A percentile compares a stretch with the other conserved stretches of the same genome.
phyloP scores from a whole-genome alignment of 2,113 vertebrate genomes.

The Lates calcarifer region DNA sequence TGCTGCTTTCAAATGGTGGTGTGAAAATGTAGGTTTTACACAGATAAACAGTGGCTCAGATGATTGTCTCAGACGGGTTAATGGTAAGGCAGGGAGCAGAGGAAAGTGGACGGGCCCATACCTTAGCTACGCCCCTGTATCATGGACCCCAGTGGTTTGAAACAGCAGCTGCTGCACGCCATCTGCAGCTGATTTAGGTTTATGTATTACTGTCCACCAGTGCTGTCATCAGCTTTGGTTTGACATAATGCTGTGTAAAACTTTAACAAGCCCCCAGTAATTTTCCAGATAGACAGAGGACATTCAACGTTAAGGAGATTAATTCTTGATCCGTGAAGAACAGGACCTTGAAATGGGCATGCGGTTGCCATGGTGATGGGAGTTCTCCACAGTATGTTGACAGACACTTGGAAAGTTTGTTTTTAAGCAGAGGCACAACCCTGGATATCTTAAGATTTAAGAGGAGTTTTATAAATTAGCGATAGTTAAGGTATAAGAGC shows the following conservation, averaged over 20 bases:
- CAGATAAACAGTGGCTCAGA: neutral
- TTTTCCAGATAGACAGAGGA: slow-evolving; percentile 19
- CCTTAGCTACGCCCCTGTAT: neutral
- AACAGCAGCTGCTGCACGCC: slow-evolving; percentile 25
- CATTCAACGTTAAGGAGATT: slow-evolving; percentile 36
- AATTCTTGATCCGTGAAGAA: slow-evolving; percentile 42
- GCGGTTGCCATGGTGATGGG: slow-evolving; percentile 66
- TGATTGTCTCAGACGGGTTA: neutral
- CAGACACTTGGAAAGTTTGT: slow-evolving; percentile 45
- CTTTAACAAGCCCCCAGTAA: slow-evolving; percentile 7
- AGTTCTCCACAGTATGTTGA: neutral
- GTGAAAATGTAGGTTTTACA: neutral
- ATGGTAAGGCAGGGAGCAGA: neutral
- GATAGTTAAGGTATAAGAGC: neutral
- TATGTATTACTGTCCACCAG: neutral
- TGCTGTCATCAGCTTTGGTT: slow-evolving; percentile 4
- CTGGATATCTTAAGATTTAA: neutral
- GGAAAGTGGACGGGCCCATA: too few species aligned
- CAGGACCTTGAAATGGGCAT: slow-evolving; percentile 28
- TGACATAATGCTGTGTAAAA: slow-evolving; percentile 30
- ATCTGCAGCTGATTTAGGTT: slow-evolving; percentile 10
- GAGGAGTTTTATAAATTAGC: neutral
- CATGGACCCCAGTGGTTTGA: neutral
- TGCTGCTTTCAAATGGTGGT: neutral
- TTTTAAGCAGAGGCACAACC: neutral